Evolutionary conservation across 2,113 vertebrate species (phyloP).

Genomic region (Etia nguti): DNA sequence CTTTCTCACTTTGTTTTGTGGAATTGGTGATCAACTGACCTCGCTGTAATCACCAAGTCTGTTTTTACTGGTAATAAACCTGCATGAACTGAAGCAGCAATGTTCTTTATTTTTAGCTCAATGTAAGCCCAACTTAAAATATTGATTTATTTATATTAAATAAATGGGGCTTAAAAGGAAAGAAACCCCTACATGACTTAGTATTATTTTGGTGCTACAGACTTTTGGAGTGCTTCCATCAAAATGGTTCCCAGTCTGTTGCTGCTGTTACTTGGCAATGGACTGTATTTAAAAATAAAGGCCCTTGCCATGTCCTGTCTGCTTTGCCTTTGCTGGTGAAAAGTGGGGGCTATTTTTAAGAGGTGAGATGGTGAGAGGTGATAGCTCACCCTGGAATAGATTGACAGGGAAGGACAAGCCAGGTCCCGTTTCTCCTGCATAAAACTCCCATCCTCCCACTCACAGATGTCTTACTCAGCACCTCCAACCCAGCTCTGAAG

Average conservation of each 20-base stretch:
- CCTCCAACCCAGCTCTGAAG: conserved; percentile 4
- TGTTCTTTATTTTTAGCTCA: not conserved
- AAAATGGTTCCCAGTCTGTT: not conserved
- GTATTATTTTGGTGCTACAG: not conserved
- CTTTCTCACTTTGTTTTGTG: conserved; percentile 16
- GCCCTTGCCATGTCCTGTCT: conserved; percentile 45
- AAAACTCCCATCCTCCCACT: conserved; percentile 21
- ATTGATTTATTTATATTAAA: not conserved
- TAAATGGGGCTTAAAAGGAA: not conserved
- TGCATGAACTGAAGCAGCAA: conserved; percentile 34
- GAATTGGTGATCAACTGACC: not conserved
- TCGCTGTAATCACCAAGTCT: conserved; percentile 5
- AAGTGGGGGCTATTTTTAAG: conserved; percentile 69
- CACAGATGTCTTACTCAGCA: conserved; percentile 56
- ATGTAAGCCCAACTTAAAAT: not conserved
- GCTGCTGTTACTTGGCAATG: conserved; percentile 35
- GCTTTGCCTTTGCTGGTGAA: conserved; percentile 66
- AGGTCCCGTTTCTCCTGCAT: conserved; percentile 59
- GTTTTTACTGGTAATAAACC: conserved; percentile 61
- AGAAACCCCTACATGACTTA: not conserved
- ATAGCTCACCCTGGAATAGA: conserved; percentile 63
- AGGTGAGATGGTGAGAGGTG: conserved; percentile 53
- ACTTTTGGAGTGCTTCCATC: not conserved
- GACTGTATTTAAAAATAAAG: conserved; percentile 61
- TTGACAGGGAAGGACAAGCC: conserved; percentile 24